Conservation (phyloP, 1,140 invertebrate species). For the Luehdorfia chinensis region DNA sequence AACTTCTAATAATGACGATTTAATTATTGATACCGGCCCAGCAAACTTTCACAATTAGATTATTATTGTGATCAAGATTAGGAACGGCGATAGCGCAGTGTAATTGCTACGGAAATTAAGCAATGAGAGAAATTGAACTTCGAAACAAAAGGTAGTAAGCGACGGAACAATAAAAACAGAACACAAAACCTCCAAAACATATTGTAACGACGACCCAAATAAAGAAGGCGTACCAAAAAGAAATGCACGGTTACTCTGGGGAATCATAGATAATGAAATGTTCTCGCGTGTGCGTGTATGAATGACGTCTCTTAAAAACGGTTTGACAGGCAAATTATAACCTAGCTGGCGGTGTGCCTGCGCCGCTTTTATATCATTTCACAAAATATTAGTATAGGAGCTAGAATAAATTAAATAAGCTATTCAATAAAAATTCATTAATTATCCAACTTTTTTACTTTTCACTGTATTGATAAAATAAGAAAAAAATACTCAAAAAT, state of each 20-base stretch:
- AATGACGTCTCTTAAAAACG: conserved; percentile 51
- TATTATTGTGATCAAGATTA: conserved; percentile 13
- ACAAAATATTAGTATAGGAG: conserved; percentile 9
- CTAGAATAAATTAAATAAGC: too few species aligned
- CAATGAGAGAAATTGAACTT: conserved; percentile 4
- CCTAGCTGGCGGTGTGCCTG: conserved; percentile 21
- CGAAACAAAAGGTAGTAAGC: conserved; percentile 2
- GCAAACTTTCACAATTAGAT: conserved; percentile 17
- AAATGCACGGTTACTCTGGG: conserved; percentile 32
- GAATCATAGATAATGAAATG: conserved; percentile 49
- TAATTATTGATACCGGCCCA: conserved; percentile 14
- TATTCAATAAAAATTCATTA: too few species aligned
- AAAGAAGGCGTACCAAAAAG: conserved; percentile 25
- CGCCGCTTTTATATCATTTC: conserved; percentile 10
- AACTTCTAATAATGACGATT: conserved; percentile 3
- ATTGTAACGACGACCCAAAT: conserved; percentile 16
- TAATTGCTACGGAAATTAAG: conserved; percentile 14
- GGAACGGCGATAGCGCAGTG: conserved; percentile 6
- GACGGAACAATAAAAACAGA: conserved; percentile 14
- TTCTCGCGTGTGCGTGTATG: conserved; percentile 30
- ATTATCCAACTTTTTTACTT: too few species aligned
- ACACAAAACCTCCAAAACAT: conserved; percentile 17
- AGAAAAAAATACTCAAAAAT: too few species aligned
- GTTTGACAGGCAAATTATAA: conserved; percentile 59
- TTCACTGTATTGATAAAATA: too few species aligned